Evolutionary conservation across 1,140 invertebrate genomes (phyloP).

Genomic region (Temnothorax longispinosus): DNA sequence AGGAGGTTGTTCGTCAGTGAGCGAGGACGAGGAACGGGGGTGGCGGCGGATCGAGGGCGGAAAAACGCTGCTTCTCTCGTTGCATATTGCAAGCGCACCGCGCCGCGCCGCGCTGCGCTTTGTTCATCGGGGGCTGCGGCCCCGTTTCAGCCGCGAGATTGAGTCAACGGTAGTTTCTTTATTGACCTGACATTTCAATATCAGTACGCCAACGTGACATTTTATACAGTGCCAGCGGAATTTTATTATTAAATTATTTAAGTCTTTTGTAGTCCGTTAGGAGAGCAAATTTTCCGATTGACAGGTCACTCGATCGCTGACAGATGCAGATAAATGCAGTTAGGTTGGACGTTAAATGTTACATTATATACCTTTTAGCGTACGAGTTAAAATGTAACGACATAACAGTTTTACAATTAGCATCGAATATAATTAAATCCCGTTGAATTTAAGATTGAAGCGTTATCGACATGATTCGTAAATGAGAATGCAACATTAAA

Average conservation of each 20-base stretch:
- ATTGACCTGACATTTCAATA: constrained; percentile 20
- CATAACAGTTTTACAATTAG: background rate
- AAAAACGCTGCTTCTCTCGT: constrained; percentile 44
- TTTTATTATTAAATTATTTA: constrained; percentile 15
- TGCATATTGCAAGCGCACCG: background rate
- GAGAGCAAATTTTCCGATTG: background rate
- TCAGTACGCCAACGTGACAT: background rate
- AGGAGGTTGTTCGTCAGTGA: constrained; percentile 58
- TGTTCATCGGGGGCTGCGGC: background rate
- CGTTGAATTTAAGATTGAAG: background rate
- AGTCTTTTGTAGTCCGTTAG: background rate
- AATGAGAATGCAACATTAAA: background rate
- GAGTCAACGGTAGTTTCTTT: background rate
- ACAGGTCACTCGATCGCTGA: background rate
- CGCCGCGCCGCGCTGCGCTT: background rate
- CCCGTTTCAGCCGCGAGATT: background rate
- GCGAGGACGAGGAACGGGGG: background rate
- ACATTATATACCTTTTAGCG: background rate
- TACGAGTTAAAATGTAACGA: background rate
- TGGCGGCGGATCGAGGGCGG: background rate
- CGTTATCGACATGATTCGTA: background rate
- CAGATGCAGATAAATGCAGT: background rate
- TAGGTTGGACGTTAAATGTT: background rate
- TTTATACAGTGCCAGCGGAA: background rate
- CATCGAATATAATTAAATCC: background rate